Conservation (phyloP, 2,888 invertebrate genomes). For the Malthinus flaveolus region DNA sequence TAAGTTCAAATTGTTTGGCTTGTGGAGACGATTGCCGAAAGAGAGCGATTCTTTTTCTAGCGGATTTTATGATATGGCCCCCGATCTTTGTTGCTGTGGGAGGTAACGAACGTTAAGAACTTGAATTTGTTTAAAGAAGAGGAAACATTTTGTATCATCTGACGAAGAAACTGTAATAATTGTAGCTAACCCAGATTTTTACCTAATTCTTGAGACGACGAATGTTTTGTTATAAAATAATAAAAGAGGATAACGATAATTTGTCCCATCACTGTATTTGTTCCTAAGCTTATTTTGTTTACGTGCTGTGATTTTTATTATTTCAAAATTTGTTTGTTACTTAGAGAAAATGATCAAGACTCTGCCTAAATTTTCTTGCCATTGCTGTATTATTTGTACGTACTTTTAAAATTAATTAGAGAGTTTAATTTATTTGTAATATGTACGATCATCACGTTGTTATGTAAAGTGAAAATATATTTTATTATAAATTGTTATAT, state of each 20-base stretch:
- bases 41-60: no score
- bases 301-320: slow-evolving; percentile 54
- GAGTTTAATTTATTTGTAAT: slow-evolving; percentile 32
- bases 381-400: slow-evolving; percentile 53
- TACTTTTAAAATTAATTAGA: slow-evolving; percentile 39
- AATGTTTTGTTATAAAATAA: no score
- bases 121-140: no score
- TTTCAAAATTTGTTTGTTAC: slow-evolving; percentile 24
- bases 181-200: no score
- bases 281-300: slow-evolving; percentile 52
- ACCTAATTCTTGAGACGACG: no score
- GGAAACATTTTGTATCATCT: no score
- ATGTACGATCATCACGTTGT: slow-evolving; percentile 25
- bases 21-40: no score
- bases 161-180: no score
- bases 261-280: slow-evolving; percentile 37
- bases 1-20: no score
- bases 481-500: slow-evolving; percentile 27
- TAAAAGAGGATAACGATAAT: neutral
- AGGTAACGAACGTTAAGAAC: no score
- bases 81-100: no score
- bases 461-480: slow-evolving; percentile 31
- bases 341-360: slow-evolving; percentile 30
- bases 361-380: slow-evolving; percentile 56
- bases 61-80: no score